These are phyloP conservation scores for Andrena cerasifolii DNA, from an alignment of 1,140 invertebrate species.

Conservation along the genomic window DNA sequence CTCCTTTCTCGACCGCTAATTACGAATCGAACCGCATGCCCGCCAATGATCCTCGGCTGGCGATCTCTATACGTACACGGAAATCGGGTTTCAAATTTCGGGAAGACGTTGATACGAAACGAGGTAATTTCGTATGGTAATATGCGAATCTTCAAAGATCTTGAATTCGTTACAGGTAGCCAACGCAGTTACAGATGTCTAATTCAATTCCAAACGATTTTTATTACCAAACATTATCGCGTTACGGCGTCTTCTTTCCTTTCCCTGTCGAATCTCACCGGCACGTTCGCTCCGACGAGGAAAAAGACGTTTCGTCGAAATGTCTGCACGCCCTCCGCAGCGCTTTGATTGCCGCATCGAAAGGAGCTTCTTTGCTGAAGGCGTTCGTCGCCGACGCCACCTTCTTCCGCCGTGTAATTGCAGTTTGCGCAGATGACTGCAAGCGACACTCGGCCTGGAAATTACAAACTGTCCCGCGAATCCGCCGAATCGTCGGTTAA, in stretches of 20 bases:
- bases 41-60: background rate
- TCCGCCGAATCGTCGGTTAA: slow-evolving; percentile 31
- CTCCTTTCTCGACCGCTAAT: background rate
- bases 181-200: no score
- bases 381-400: background rate
- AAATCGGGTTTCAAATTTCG: background rate
- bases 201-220: no score
- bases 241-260: no score
- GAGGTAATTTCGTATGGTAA: no score
- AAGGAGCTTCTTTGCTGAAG: background rate
- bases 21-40: background rate
- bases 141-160: no score
- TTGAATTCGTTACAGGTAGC: no score
- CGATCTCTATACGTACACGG: background rate
- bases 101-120: background rate
- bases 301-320: background rate
- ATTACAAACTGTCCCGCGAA: slow-evolving; percentile 49
- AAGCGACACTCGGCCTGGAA: slow-evolving; percentile 32
- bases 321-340: background rate
- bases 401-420: slow-evolving; percentile 26
- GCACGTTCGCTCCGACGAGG: background rate
- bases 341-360: slow-evolving; percentile 3
- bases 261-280: no score
- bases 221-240: no score
- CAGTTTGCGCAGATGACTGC: slow-evolving; percentile 43